Conservation (phyloP, 2,113 vertebrate genomes). For the Eulacestoma nigropectus region DNA sequence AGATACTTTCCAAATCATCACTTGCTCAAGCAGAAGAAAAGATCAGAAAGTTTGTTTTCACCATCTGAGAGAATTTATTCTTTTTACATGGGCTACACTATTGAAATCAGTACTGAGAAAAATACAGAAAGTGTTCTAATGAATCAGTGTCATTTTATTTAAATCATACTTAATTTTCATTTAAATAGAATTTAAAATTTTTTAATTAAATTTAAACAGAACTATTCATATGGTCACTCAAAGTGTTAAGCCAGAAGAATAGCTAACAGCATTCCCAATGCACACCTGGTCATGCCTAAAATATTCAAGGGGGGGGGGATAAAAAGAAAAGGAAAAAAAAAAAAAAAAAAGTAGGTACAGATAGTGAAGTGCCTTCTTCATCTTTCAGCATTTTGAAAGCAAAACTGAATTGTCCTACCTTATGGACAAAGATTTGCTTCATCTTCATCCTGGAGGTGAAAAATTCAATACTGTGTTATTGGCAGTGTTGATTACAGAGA, state of each 20-base stretch:
- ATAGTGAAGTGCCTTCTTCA: background rate
- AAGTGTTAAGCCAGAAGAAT: background rate
- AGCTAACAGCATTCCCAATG: background rate
- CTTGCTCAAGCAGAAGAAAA: background rate
- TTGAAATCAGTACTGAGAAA: background rate
- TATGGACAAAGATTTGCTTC: background rate
- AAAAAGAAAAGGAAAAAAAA: rapidly evolving
- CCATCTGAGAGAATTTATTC: background rate
- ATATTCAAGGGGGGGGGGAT: rapidly evolving
- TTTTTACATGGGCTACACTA: background rate
- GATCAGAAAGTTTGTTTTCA: background rate
- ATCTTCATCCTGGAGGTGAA: background rate
- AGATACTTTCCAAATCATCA: background rate
- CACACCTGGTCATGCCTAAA: background rate
- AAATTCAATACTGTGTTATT: background rate
- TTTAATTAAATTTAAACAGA: background rate
- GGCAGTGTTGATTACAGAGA: background rate
- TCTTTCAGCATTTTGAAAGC: background rate
- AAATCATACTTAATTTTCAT: background rate
- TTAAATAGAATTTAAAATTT: background rate
- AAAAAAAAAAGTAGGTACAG: no score
- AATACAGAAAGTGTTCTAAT: rapidly evolving
- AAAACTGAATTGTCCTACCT: background rate
- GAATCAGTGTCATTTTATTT: background rate
- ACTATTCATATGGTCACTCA: background rate